Evolutionary conservation across 2,113 vertebrate species (phyloP).

Genomic region (Pluvialis apricaria): DNA sequence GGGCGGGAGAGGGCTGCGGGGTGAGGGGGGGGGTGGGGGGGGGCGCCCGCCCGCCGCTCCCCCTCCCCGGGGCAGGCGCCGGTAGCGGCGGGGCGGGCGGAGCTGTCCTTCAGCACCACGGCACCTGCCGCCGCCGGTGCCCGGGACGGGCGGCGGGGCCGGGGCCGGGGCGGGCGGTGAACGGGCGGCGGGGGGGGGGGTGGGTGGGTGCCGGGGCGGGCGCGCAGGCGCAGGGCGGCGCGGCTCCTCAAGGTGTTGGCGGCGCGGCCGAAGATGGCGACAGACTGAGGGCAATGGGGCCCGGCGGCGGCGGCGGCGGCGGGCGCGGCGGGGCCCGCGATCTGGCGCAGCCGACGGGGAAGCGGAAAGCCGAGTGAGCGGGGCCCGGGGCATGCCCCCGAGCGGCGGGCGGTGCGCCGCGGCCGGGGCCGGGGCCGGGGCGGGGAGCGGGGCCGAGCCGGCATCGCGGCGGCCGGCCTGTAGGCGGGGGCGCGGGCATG

Average conservation of each 20-base stretch:
- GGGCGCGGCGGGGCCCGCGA: conserved; percentile 24
- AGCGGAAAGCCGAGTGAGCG: conserved; percentile 52
- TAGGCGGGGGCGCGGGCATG: neutral
- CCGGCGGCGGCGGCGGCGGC: conserved; percentile 64
- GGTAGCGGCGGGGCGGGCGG: neutral
- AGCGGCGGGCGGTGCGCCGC: neutral
- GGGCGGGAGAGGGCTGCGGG: neutral
- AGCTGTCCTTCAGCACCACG: conserved; percentile 53
- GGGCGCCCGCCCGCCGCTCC: neutral
- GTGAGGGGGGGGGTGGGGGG: too few relatives aligned
- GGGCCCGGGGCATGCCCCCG: neutral
- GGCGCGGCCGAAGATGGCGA: conserved; percentile 81
- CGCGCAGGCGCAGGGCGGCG: conserved; percentile 5
- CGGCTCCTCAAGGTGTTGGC: conserved; percentile 79
- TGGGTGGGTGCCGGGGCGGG: too few relatives aligned
- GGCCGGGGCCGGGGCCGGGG: neutral
- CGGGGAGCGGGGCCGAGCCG: neutral
- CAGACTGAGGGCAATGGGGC: conserved; percentile 63
- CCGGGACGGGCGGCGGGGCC: conserved; percentile 22
- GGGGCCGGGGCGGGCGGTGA: too few relatives aligned
- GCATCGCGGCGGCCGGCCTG: neutral
- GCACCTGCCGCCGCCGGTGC: neutral
- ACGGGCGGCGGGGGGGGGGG: too few relatives aligned
- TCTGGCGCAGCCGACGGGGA: conserved; percentile 47
- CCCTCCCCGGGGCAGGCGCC: neutral